These are phyloP conservation scores for Hemichromis elongatus DNA, from an alignment of 2,113 vertebrate genomes.

Conservation along the genomic window DNA sequence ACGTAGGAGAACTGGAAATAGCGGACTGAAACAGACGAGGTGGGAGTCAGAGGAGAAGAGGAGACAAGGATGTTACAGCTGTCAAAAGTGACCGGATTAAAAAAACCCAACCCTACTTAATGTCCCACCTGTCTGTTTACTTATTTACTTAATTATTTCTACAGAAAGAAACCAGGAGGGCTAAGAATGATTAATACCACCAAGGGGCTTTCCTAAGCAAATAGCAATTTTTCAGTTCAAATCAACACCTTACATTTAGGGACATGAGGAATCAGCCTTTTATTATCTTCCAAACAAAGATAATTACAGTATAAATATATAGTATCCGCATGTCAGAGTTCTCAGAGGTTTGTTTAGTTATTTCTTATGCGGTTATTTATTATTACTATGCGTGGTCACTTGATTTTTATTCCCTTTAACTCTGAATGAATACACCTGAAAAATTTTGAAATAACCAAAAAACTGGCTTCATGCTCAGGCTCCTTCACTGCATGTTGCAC, in stretches of 20 bases:
- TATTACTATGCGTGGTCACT: neutral
- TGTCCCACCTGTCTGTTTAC: neutral
- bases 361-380: neutral
- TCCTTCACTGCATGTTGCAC: accelerated
- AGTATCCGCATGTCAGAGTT: neutral
- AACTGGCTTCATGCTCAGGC: neutral
- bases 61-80: neutral
- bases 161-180: constrained; percentile 4
- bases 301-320: neutral
- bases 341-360: neutral
- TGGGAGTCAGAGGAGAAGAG: neutral
- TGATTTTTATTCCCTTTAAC: neutral
- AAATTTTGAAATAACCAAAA: accelerated
- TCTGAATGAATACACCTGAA: neutral
- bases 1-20: constrained; percentile 3
- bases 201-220: constrained; percentile 36
- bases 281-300: constrained; percentile 17
- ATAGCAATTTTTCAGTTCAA: constrained; percentile 50
- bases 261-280: neutral
- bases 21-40: neutral
- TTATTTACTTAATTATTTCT: neutral
- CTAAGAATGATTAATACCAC: constrained; percentile 17
- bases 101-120: neutral
- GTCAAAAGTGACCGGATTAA: neutral
- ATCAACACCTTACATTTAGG: neutral